Evolutionary conservation across 2,113 vertebrate species (phyloP).

Genomic region (Sprattus sprattus): DNA sequence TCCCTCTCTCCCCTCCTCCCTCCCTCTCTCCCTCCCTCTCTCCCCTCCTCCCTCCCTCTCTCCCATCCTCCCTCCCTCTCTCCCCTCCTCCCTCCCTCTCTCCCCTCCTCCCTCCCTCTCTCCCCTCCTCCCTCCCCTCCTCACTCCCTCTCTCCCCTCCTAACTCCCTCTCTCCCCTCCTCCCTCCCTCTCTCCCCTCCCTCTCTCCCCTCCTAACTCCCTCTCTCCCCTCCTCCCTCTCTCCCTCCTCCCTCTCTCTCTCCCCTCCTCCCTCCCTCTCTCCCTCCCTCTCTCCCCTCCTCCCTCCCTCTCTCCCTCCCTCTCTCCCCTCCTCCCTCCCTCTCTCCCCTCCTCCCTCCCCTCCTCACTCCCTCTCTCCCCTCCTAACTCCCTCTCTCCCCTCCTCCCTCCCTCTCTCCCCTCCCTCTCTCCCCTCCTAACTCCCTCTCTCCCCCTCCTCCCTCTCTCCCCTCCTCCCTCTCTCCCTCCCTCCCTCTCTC

Average conservation of each 20-base stretch:
- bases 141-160: background rate
- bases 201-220: background rate
- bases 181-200: background rate
- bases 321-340: background rate
- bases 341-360: background rate
- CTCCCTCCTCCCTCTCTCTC: too few relatives aligned
- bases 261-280: background rate
- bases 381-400: background rate
- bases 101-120: background rate
- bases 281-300: too few relatives aligned
- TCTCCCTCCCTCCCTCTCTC: background rate
- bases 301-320: background rate
- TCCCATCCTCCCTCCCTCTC: too few relatives aligned
- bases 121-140: background rate
- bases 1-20: too few relatives aligned
- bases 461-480: too few relatives aligned
- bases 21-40: background rate
- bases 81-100: too few relatives aligned
- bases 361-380: constrained; percentile 1
- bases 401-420: too few relatives aligned
- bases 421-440: too few relatives aligned
- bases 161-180: too few relatives aligned
- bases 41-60: background rate
- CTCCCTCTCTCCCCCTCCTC: too few relatives aligned
- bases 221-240: background rate